phyloP scores from a whole-genome alignment of 2,888 invertebrate genomes.

The Temnothorax ravouxi region DNA sequence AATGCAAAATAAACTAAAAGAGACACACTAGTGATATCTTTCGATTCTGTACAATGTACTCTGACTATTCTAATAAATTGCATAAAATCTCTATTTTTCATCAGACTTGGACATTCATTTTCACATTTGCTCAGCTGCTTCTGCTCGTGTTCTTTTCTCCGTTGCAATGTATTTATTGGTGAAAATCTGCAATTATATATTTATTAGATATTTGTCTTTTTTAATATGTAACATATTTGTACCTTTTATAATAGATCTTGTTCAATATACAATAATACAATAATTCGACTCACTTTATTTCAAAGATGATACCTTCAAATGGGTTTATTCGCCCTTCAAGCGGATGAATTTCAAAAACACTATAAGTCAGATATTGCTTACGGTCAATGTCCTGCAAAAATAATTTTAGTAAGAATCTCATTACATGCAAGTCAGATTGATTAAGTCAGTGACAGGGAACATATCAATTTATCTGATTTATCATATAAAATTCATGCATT shows the following conservation, averaged over 20 bases:
- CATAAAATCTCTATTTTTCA: slow-evolving; percentile 68
- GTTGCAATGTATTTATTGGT: slow-evolving; percentile 63
- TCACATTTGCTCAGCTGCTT: background rate
- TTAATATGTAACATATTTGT: background rate
- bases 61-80: slow-evolving; percentile 75
- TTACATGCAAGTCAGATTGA: background rate
- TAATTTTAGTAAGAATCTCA: background rate
- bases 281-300: slow-evolving; percentile 75
- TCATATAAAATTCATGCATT: background rate
- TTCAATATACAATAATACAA: background rate
- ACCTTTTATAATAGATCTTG: background rate
- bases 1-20: background rate
- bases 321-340: slow-evolving; percentile 81
- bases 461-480: background rate
- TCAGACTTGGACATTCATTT: slow-evolving; percentile 4
- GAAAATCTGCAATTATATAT: slow-evolving; percentile 67
- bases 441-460: background rate
- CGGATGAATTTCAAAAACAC: slow-evolving; percentile 78
- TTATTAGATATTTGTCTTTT: slow-evolving; percentile 10
- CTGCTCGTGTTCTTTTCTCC: background rate
- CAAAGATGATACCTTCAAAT: slow-evolving; percentile 81
- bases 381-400: slow-evolving; percentile 69
- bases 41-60: slow-evolving; percentile 72
- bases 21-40: slow-evolving; percentile 69
- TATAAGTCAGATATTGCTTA: slow-evolving; percentile 70